phyloP scores from a whole-genome alignment of 2,797 vertebrate genomes.

The Crocodylus rhombifer region DNA sequence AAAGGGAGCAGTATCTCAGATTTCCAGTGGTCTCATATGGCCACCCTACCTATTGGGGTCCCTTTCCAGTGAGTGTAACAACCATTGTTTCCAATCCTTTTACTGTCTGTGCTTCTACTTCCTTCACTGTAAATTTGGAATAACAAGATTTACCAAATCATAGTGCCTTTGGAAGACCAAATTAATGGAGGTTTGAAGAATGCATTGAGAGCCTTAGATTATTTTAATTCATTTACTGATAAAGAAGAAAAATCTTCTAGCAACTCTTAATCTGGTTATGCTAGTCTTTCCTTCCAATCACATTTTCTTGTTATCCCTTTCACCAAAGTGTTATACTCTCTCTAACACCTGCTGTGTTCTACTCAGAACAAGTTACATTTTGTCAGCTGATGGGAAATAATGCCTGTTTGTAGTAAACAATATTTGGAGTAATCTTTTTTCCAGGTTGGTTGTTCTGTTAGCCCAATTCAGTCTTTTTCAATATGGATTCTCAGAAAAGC shows the following conservation, averaged over 20 bases:
- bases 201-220: not conserved
- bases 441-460: not conserved
- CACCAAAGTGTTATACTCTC: not conserved
- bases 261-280: too few relatives aligned
- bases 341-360: not conserved
- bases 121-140: not conserved
- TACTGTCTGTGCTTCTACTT: conserved; percentile 7
- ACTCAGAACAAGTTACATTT: not conserved
- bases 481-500: not conserved
- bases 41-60: not conserved
- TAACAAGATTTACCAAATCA: not conserved
- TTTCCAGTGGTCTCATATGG: too few relatives aligned
- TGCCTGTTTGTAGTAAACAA: not conserved
- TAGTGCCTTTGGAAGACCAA: not conserved
- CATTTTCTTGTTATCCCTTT: not conserved
- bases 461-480: not conserved
- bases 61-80: not conserved
- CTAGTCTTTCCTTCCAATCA: not conserved
- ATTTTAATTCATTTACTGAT: not conserved
- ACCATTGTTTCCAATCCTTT: not conserved
- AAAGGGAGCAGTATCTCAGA: too few relatives aligned
- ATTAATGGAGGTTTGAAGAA: not conserved
- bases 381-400: not conserved
- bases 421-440: not conserved
- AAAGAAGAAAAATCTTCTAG: too few relatives aligned